Base-by-base conservation (phyloP, 1,140 invertebrate genomes). In the Glossosoma conforme region DNA sequence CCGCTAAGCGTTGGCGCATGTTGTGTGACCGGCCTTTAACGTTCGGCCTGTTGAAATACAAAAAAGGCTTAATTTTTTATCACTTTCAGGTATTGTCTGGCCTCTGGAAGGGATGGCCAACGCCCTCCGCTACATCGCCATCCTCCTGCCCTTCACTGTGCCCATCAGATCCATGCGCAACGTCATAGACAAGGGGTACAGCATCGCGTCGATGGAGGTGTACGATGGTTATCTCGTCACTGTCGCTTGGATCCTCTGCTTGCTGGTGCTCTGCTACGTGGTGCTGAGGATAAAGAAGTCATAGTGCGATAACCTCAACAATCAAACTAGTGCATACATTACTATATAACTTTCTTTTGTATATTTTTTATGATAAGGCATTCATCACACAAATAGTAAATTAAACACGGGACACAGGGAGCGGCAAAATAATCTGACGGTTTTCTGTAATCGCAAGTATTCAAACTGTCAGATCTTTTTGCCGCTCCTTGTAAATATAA, bases 71-170 rank as follows among this genome's bases (percentile, higher is more conserved):
- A 36, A 11, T 20, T 51, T 48, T 53, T 54, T 54, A 35, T 55
- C 24, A 40, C 61, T 68, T 65, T 15, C 66, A 89, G 91, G 91
- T 55, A 81, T 89, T n/a, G 75, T 95, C 13, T 96, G 92, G 92
- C 92, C 92, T 0, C 56, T 91, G n/a, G 88, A 95, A 66, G 83
- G 81, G 5, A 86, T 87, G 81, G 79, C 83, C 1, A 54, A 56
- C 11, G 59, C 64, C 1, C 62, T 88, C 0, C 66, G 72, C 17
- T 74, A 74, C 45, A 37, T 87, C 13, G 79, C 84, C 0, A 64
- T 76, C 6, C 61, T 65, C 0, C 63, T 86, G 1, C 86, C 86
- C 1, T 84, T 85, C 53, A 87, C 86, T 2, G 60, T 85, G 20
- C 79, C 85, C 1, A 77, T 80, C 0, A 73, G 77, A 38, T 78